Conservation (phyloP, 2,888 invertebrate genomes). For the Synergus umbraculus region DNA sequence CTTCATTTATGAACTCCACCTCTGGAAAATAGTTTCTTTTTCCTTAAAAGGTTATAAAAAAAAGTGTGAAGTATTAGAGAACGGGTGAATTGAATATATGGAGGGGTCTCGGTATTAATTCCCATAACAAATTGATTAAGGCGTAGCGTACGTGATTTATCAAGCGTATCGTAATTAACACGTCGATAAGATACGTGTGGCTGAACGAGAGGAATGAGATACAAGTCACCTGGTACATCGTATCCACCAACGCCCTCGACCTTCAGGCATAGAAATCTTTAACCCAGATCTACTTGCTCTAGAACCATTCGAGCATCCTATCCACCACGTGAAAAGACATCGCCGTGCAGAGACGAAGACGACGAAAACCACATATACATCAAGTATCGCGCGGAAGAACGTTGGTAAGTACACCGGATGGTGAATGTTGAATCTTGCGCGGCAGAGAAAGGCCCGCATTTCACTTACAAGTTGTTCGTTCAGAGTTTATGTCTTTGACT, state of each 20-base stretch:
- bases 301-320: conserved; percentile 45
- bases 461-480: conserved; percentile 44
- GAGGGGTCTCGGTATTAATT: background rate
- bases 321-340: conserved; percentile 32
- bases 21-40: conserved; percentile 23
- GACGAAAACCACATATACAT: background rate
- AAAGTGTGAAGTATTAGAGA: background rate
- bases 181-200: background rate
- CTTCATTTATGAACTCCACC: conserved; percentile 30
- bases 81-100: background rate
- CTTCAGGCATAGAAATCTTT: conserved; percentile 75
- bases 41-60: background rate
- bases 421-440: conserved; percentile 40
- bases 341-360: background rate
- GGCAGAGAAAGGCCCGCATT: conserved; percentile 46
- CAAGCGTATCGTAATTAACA: conserved; percentile 6
- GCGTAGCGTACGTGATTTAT: background rate
- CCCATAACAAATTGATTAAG: conserved; percentile 1
- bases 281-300: conserved; percentile 74
- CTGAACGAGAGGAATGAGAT: conserved; percentile 5
- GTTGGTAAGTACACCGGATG: conserved; percentile 32
- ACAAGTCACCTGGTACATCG: conserved; percentile 22
- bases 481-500: conserved; percentile 1
- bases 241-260: conserved; percentile 65
- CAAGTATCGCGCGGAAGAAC: conserved; percentile 50